Evolutionary conservation across 2,113 vertebrate genomes (phyloP).

Genomic region (Chlamydotis undulata): DNA sequence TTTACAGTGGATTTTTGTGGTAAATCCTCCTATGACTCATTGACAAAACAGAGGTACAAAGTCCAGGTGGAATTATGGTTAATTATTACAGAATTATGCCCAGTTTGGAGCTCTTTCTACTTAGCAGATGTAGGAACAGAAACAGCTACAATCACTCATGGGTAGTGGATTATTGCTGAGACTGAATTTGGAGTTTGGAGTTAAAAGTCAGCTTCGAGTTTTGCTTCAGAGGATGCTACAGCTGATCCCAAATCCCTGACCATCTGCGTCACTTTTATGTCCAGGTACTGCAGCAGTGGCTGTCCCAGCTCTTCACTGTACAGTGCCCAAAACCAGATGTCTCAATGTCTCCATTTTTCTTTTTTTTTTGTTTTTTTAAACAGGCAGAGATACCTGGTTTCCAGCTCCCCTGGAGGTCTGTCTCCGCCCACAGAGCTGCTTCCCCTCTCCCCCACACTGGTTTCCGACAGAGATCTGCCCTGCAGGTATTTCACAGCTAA

Average conservation of each 20-base stretch:
- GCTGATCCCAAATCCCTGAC: background rate
- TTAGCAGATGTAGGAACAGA: background rate
- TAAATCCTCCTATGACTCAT: background rate
- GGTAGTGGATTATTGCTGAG: background rate
- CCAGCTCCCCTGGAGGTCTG: background rate
- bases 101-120: background rate
- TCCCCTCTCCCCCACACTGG: background rate
- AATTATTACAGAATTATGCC: background rate
- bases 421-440: background rate
- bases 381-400: background rate
- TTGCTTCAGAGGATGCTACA: background rate
- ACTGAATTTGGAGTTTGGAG: background rate
- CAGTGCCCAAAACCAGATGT: background rate
- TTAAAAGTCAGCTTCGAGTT: background rate
- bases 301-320: fast-evolving
- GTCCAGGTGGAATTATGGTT: background rate
- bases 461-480: background rate
- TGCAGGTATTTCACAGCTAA: background rate
- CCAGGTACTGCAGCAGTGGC: background rate
- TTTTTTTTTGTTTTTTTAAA: background rate
- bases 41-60: background rate
- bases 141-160: background rate
- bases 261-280: too few relatives aligned
- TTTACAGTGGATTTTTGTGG: background rate
- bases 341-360: too few relatives aligned